Conservation (phyloP, 2,797 vertebrate genomes). For the Acanthurus tractus region DNA sequence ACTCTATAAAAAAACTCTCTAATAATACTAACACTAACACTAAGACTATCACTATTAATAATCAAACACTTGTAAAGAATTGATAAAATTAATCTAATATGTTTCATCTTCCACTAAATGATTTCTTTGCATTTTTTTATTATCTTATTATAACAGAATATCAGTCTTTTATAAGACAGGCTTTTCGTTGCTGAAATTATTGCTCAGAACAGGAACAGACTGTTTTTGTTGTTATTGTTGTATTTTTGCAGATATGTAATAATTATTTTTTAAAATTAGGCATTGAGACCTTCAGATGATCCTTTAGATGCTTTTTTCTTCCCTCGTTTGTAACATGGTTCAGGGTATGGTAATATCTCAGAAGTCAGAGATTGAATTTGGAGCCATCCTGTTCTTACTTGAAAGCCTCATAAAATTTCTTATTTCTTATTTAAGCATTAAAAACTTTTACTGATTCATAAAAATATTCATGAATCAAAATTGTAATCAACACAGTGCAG, state of each 20-base stretch:
- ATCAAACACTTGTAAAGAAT: too few species aligned
- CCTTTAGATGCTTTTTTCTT: not conserved
- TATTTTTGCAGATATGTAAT: slow-evolving; percentile 7
- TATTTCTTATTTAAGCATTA: not conserved
- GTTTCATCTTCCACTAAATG: not conserved
- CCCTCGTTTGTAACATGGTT: too few species aligned
- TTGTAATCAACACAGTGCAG: not conserved
- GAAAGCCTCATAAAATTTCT: not conserved
- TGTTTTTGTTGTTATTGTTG: not conserved
- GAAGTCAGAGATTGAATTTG: not conserved
- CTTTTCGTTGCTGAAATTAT: slow-evolving; percentile 21
- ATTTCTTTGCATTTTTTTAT: slow-evolving; percentile 16
- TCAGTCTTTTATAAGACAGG: slow-evolving; percentile 1
- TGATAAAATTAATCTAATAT: not conserved
- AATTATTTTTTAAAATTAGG: slow-evolving; percentile 6
- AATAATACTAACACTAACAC: not conserved
- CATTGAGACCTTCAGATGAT: not conserved
- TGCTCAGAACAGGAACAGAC: slow-evolving; percentile 19
- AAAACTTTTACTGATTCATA: not conserved
- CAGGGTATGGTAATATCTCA: too few species aligned
- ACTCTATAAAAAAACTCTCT: too few species aligned
- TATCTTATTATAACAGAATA: not conserved
- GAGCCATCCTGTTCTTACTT: not conserved
- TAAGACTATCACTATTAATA: not conserved
- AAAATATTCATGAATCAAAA: not conserved